Conservation (phyloP, 1,140 invertebrate species). For the Arion vulgaris region DNA sequence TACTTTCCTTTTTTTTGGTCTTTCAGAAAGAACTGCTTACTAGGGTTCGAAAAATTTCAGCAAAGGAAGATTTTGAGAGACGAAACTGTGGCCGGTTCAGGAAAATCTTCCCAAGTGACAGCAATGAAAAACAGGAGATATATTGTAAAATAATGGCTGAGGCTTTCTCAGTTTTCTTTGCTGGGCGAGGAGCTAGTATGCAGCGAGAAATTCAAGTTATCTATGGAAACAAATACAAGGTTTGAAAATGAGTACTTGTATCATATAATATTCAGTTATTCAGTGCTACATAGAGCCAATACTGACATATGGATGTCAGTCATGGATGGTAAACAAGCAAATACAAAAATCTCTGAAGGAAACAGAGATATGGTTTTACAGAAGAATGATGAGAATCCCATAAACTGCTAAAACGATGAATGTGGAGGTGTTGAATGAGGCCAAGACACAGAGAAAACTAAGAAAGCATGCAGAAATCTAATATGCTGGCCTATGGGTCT, state of each 20-base stretch:
- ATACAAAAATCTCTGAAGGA: too few species aligned
- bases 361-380: too few species aligned
- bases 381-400: too few species aligned
- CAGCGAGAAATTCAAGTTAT: constrained; percentile 68
- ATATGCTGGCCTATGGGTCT: too few species aligned
- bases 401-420: too few species aligned
- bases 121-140: constrained; percentile 62
- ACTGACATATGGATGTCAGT: too few species aligned
- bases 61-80: constrained; percentile 71
- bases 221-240: constrained; percentile 69
- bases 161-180: constrained; percentile 60
- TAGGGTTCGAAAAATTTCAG: constrained; percentile 60
- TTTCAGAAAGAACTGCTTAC: constrained; percentile 68
- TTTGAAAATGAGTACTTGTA: constrained; percentile 31
- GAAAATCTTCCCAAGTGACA: constrained; percentile 71
- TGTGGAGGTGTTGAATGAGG: too few species aligned
- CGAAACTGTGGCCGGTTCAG: constrained; percentile 68
- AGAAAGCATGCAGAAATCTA: too few species aligned
- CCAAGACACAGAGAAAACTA: too few species aligned
- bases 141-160: constrained; percentile 61
- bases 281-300: too few species aligned
- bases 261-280: too few species aligned
- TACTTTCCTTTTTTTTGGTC: background rate
- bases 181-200: constrained; percentile 61
- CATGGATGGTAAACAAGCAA: too few species aligned